Percentiles rank a stretch among this genome's conserved stretches.
phyloP scores from a whole-genome alignment of 1,140 invertebrate species.

The Ostrea edulis region DNA sequence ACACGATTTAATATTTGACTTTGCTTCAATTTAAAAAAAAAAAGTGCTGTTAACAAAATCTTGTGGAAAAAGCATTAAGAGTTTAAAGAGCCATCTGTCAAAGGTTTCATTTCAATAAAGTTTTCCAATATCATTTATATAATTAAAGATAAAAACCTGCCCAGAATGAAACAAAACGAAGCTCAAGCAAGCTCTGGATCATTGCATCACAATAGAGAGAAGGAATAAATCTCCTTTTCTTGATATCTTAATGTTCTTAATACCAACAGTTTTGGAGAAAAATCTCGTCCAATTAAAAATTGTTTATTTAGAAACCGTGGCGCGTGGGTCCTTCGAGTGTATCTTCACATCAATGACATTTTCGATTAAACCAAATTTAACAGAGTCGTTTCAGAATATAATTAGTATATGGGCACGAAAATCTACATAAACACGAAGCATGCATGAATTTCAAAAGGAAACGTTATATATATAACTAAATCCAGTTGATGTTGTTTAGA shows the following conservation, averaged over 20 bases:
- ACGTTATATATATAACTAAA: no score
- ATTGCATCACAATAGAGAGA: not conserved
- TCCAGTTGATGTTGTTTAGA: no score
- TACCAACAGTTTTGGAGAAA: not conserved
- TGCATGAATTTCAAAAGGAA: no score
- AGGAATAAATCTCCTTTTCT: not conserved
- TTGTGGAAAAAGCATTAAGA: not conserved
- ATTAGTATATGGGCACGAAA: no score
- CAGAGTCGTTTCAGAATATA: no score
- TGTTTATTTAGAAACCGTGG: no score
- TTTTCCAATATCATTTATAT: not conserved
- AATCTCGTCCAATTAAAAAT: not conserved
- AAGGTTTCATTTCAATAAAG: not conserved
- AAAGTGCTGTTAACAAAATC: not conserved
- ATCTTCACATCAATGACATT: no score
- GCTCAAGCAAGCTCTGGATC: not conserved
- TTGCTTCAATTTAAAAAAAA: not conserved
- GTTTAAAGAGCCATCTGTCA: not conserved
- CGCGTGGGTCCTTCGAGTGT: no score
- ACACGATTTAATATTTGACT: not conserved
- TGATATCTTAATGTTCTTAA: not conserved
- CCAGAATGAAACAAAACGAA: not conserved
- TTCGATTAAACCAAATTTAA: no score
- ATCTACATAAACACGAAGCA: no score
- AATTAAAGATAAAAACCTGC: not conserved